Evolutionary conservation across 2,113 vertebrate genomes (phyloP).

Genomic region (Pithys albifrons): DNA sequence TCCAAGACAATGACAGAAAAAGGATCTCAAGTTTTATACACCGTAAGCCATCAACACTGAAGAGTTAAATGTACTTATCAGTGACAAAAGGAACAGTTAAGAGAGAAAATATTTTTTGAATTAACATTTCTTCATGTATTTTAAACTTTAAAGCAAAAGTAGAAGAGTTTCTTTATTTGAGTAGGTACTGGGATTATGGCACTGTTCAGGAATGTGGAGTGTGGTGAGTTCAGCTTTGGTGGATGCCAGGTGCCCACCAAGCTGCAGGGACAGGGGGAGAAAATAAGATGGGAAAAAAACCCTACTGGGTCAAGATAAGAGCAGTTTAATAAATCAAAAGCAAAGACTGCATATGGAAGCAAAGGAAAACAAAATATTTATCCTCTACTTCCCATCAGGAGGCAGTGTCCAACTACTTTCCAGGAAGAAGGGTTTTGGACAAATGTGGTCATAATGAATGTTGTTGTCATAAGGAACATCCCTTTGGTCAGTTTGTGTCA

Average conservation of each 20-base stretch:
- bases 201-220: neutral
- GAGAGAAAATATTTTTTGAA: neutral
- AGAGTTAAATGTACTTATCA: neutral
- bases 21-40: neutral
- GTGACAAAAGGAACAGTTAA: neutral
- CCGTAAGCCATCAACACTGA: neutral
- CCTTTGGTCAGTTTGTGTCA: neutral
- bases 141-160: neutral
- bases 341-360: accelerated
- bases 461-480: neutral
- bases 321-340: neutral
- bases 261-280: neutral
- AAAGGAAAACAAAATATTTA: neutral
- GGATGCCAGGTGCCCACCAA: neutral
- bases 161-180: neutral
- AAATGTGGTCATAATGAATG: neutral
- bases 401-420: neutral
- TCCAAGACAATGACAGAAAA: neutral
- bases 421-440: neutral
- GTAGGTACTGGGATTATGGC: neutral
- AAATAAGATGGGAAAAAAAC: neutral
- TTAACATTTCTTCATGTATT: neutral
- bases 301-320: neutral
- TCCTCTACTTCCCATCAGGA: neutral
- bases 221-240: neutral